These are phyloP conservation scores for Papilio protenor DNA, from an alignment of 2,888 invertebrate species.

Conservation along the genomic window DNA sequence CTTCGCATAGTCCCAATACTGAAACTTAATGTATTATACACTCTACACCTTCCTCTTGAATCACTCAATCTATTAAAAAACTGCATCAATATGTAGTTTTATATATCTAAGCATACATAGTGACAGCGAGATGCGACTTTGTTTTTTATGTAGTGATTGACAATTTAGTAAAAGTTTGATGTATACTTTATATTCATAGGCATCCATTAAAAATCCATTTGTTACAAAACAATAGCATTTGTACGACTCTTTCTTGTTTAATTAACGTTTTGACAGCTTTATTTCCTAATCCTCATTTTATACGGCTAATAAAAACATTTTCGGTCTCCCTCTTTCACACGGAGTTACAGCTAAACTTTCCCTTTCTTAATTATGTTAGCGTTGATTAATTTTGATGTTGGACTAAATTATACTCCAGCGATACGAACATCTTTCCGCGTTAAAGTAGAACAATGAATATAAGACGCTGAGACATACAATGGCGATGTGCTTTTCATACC, in stretches of 20 bases:
- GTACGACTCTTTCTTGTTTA: background rate
- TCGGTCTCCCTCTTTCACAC: background rate
- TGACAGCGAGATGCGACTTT: too few species aligned
- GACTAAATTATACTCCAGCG: background rate
- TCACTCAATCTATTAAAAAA: too few species aligned
- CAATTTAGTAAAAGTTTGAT: too few species aligned
- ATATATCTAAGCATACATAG: too few species aligned
- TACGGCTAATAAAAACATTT: conserved; percentile 3
- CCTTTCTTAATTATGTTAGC: conserved; percentile 1
- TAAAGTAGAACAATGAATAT: background rate
- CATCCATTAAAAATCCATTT: background rate
- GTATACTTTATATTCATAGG: too few species aligned
- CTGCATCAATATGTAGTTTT: too few species aligned
- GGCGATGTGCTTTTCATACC: background rate
- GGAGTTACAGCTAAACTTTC: background rate
- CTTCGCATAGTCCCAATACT: too few species aligned
- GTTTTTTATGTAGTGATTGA: too few species aligned
- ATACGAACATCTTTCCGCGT: conserved; percentile 7
- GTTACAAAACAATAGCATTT: background rate
- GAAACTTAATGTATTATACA: too few species aligned
- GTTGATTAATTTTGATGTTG: conserved; percentile 24
- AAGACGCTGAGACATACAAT: background rate
- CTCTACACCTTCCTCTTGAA: too few species aligned
- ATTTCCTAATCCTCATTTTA: background rate
- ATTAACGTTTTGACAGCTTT: conserved; percentile 4